A percentile compares a stretch with the other conserved stretches of the same genome.
phyloP scores from a whole-genome alignment of 1,140 invertebrate genomes.

The Apis dorsata region DNA sequence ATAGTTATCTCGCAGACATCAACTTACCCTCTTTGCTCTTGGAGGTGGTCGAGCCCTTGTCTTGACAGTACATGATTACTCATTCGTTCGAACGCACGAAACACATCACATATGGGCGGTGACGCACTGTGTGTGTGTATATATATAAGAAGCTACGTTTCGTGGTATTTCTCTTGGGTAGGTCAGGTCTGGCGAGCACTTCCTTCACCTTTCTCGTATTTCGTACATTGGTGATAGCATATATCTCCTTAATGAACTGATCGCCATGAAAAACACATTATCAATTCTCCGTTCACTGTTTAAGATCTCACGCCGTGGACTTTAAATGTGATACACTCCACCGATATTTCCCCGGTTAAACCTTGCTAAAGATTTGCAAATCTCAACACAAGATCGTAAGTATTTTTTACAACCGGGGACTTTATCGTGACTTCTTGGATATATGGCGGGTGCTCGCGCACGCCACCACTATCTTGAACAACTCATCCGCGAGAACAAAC shows the following conservation, averaged over 20 bases:
- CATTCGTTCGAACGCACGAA: conserved; percentile 67
- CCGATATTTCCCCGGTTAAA: conserved; percentile 33
- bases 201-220: conserved; percentile 53
- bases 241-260: conserved; percentile 15
- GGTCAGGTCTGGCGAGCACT: conserved; percentile 46
- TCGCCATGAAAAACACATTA: conserved; percentile 52
- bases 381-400: background rate
- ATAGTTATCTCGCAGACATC: conserved; percentile 40
- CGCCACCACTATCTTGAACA: conserved; percentile 58
- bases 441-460: conserved; percentile 61
- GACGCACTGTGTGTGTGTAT: conserved; percentile 68
- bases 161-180: conserved; percentile 48
- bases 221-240: conserved; percentile 29
- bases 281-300: background rate
- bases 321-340: conserved; percentile 14
- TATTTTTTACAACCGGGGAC: conserved; percentile 2
- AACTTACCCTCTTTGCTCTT: conserved; percentile 74
- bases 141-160: conserved; percentile 25
- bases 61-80: conserved; percentile 76
- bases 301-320: conserved; percentile 24
- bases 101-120: conserved; percentile 75
- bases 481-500: conserved; percentile 60
- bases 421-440: conserved; percentile 40
- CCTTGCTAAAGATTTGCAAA: conserved; percentile 2
- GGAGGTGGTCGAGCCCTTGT: conserved; percentile 71